Base-by-base conservation (phyloP, 2,797 vertebrate genomes). In the Zalophus californianus region DNA sequence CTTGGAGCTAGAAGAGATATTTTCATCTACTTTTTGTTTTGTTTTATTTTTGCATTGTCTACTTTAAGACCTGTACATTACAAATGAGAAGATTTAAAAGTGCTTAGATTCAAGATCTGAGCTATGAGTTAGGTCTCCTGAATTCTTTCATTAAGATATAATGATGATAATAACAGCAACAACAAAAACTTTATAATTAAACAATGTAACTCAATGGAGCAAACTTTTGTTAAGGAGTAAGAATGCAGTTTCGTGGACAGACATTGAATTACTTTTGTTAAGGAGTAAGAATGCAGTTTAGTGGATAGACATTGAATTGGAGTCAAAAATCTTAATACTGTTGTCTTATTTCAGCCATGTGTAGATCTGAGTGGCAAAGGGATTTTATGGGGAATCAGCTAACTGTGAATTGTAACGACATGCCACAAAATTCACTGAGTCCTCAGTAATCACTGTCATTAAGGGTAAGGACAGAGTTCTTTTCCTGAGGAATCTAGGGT, bases 381-480 rank as follows among this genome's bases (percentile, higher is more conserved):
- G 13, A 25, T 7, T 62, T 20, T 27, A 0, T 1, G 1, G 12
- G 5, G 9, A 18, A 15, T 62, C 32, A 58, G 20, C 13, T 5
- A 20, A 21, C 10, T 62, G 12, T 38, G 12, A 11, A 18, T n/a
- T 10, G 25, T 11, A 48, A 29, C n/a, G 5, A 38, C 29, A 15
- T 3, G 41, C 9, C 7, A 23, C 25, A 54, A 27, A 86, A 56
- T 1, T 77, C 68, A 68, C 56, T 0, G 18, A 94, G 4, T 58
- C 35, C 21, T 72, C 14, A 58, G 7, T 48, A 56, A 35, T 35
- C 13, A 56, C 44, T 32, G 8, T 41, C 41, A n/a, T 32, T 48
- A 23, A 73, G n/a, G 35, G 23, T 72, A 16, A 72, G 35, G 5
- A 70, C 48, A 35, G 23, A 25, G 27, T 9, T 56, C 23, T 44